phyloP scores from a whole-genome alignment of 1,140 invertebrate genomes.

The Zaprionus taronus region DNA sequence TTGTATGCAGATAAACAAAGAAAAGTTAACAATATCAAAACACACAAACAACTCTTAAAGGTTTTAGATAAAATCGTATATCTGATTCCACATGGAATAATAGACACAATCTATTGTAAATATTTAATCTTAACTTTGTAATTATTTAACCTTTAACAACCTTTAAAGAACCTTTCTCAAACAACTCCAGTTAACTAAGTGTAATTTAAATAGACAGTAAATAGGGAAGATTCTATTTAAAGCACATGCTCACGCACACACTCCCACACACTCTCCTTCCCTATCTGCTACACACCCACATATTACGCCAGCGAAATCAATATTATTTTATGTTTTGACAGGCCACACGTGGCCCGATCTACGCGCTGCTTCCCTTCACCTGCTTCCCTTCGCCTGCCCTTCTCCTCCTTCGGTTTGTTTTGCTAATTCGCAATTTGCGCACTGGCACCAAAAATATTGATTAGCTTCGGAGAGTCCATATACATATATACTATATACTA shows the following conservation, averaged over 20 bases:
- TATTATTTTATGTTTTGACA: constrained; percentile 43
- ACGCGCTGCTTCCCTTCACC: not conserved
- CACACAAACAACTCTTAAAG: too few species aligned
- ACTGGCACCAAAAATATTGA: constrained; percentile 59
- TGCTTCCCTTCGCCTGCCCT: constrained; percentile 6
- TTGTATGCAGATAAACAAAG: too few species aligned
- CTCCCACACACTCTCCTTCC: not conserved
- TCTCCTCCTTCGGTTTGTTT: constrained; percentile 25
- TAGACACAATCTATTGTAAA: too few species aligned
- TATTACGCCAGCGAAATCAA: constrained; percentile 52
- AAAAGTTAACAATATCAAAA: too few species aligned
- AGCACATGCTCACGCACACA: not conserved
- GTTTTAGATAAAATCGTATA: too few species aligned
- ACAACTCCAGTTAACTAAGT: not conserved
- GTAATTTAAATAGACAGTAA: constrained; percentile 5
- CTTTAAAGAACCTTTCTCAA: not conserved
- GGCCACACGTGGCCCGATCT: constrained; percentile 19
- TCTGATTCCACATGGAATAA: too few species aligned
- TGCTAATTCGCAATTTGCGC: constrained; percentile 35
- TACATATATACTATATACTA: not conserved
- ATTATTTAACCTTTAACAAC: too few species aligned
- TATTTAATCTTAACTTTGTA: too few species aligned
- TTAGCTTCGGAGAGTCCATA: constrained; percentile 36
- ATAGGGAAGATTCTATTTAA: constrained; percentile 19
- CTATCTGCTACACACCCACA: constrained; percentile 1